Evolutionary conservation across 2,797 vertebrate species (phyloP), one percentile per base, ranked within the genome.

Genomic region (Buceros bicornis): DNA sequence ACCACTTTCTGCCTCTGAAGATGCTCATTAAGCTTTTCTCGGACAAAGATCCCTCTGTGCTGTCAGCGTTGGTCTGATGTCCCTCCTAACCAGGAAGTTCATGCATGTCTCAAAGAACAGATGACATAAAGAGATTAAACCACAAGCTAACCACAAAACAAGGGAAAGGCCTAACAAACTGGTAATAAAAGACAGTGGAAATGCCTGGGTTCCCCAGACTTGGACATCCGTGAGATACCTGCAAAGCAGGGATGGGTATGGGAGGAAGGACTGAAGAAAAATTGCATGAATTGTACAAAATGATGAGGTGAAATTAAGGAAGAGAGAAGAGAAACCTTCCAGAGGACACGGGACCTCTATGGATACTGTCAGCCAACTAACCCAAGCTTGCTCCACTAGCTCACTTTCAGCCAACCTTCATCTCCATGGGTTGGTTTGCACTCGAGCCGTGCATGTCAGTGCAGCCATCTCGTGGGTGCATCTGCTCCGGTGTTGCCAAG

Each of bases 21-120:
- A 82, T 60, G 86, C 67, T 96, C 77, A 70, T 73, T 60, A 93
- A 90, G 79, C 31, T 79, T 71, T 87, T 43, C 70, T 67, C 90
- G 82, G 90, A 35, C 69, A 81, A 90, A 91, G 70, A 67, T n/a
- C 24, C 61, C 61, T 47, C 11, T 54, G 53, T 95, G 66, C 70
- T 90, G 51, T 33, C 64, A 62, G 29, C 13, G 15, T 2, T 28
- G 25, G 29, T 53, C 74, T 85, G 47, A 21, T 57, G 28, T 47
- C 45, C 19, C 20, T 51, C 31, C 24, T 5, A 78, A 4, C 48
- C 50, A 47, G 29, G 56, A 79, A 50, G n/a, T 56, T 83, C 43
- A 58, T 64, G 80, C 72, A 61, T 61, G 48, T 90, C 70, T 72
- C 15, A 11, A 79, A 69, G 70, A 79, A 37, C 56, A 89, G 74